These are phyloP conservation scores for Hycleus cichorii DNA, from an alignment of 1,140 invertebrate genomes.

Conservation along the genomic window DNA sequence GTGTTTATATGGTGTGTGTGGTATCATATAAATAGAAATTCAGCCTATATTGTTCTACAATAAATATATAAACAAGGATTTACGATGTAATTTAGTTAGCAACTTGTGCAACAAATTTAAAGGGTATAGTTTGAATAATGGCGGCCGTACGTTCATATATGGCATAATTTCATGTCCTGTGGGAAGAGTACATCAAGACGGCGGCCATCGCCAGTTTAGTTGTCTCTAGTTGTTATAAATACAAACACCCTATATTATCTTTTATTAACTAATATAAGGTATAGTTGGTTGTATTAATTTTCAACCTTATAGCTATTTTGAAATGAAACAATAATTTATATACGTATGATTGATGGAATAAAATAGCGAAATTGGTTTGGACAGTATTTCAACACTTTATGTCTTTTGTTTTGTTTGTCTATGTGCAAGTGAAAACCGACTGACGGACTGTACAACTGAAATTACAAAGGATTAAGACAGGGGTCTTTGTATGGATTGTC, in stretches of 20 bases:
- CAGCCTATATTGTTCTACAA: constrained; percentile 1
- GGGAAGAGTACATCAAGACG: constrained; percentile 25
- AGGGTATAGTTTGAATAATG: constrained; percentile 28
- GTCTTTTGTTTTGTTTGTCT: not conserved
- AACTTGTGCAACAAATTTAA: constrained; percentile 28
- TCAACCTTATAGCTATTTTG: too few species aligned
- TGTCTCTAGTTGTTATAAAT: too few species aligned
- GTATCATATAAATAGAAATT: too few species aligned
- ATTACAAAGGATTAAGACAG: constrained; percentile 14
- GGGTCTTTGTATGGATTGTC: constrained; percentile 21
- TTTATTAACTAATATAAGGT: too few species aligned
- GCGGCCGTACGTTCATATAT: constrained; percentile 24
- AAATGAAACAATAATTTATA: too few species aligned
- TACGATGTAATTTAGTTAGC: constrained; percentile 26
- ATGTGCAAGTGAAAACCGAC: not conserved
- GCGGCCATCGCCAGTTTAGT: not conserved
- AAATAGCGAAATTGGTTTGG: not conserved
- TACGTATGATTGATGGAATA: too few species aligned
- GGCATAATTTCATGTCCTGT: constrained; percentile 23
- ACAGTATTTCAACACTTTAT: not conserved
- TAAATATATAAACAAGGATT: constrained; percentile 26
- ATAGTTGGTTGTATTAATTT: too few species aligned
- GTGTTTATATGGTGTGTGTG: too few species aligned
- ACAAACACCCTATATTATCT: not conserved
- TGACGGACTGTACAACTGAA: constrained; percentile 1